Base-by-base conservation (phyloP, 2,888 invertebrate species). In the Tenthredo scrophulariae region DNA sequence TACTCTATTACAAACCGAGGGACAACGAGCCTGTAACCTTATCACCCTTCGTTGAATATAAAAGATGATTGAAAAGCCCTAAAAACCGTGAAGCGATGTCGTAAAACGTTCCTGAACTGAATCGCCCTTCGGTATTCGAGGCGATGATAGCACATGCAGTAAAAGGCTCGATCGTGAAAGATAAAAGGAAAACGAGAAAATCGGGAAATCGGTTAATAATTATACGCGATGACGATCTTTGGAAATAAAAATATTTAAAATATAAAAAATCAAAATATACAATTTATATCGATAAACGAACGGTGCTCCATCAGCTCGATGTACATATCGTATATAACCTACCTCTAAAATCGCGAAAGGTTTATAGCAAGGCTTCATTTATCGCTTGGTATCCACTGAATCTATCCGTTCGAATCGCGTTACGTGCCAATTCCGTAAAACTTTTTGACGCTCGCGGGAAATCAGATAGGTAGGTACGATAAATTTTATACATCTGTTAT, bases 51-150 rank as follows among this genome's bases (percentile, higher is more conserved):
- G 67, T 67, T 74, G 74, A 74, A 43, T 74, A 46, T 74, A 74
- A 74, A 74, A 74, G 43, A 74, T 74, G 74, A 74, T 74, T 74
- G 74, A 74, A 74, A 74, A 43, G 26, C 22, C 74, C 40, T 74
- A 74, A 74, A 74, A 74, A 33, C 37, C 43, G 74, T 74, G 74
- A 74, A 43, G 74, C 74, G 43, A 40, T 46, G 74, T 74, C 74
- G 74, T 74, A 74, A 74, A 74, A 74, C 74, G 43, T 74, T 46
- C 40, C 74, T 46, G 40, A 43, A 22, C 74, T 26, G 18, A 43
- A 74, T 43, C 74, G 74, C 74, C 74, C 5, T 43, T 74, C 26
- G 26, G 40, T 26, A 22, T 40, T 9, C 22, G 72, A 74, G n/a
- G 13, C 43, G 13, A 40, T 40, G 43, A 62, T 62, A 62, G 22